Evolutionary conservation across 2,113 vertebrate species (phyloP).

Genomic region (Syngnathoides biaculeatus): DNA sequence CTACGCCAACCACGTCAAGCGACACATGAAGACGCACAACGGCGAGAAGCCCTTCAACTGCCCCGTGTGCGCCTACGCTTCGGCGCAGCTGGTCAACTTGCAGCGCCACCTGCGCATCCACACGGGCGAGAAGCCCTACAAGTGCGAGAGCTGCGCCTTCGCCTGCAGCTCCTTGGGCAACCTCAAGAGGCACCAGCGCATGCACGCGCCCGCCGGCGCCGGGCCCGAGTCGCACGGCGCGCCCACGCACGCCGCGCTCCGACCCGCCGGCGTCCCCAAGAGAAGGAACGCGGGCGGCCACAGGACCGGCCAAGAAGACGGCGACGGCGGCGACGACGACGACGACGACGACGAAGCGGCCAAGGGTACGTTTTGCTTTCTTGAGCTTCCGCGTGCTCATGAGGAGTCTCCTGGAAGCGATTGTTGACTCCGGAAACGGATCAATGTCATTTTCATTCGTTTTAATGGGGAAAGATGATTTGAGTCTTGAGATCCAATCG

Average conservation of each 20-base stretch:
- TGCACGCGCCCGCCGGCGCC: constrained; percentile 78
- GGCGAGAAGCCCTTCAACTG: constrained; percentile 95
- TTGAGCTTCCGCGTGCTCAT: too few relatives aligned
- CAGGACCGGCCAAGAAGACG: constrained; percentile 38
- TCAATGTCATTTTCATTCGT: too few relatives aligned
- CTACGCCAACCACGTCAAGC: constrained; percentile 95
- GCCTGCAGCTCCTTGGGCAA: constrained; percentile 96
- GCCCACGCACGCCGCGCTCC: constrained; percentile 49
- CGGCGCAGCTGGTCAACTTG: constrained; percentile 95
- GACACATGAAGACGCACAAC: constrained; percentile 98
- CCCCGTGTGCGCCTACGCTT: constrained; percentile 90
- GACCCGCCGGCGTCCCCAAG: constrained; percentile 66
- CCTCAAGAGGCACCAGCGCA: constrained; percentile 92
- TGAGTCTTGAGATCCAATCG: too few relatives aligned
- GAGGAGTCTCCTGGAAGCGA: not conserved
- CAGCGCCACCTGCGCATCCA: constrained; percentile 94
- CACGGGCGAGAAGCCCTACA: constrained; percentile 97
- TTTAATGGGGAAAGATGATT: too few relatives aligned
- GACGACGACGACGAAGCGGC: constrained; percentile 30
- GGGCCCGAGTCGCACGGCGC: constrained; percentile 55
- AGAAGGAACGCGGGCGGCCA: constrained; percentile 62
- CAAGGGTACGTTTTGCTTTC: constrained; percentile 37
- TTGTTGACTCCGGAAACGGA: too few relatives aligned
- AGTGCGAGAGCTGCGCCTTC: constrained; percentile 87
- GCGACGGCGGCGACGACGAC: too few relatives aligned